Evolutionary conservation across 2,797 vertebrate species (phyloP), one percentile per base, ranked within the genome.

Genomic region (Acanthurus leucopareius): DNA sequence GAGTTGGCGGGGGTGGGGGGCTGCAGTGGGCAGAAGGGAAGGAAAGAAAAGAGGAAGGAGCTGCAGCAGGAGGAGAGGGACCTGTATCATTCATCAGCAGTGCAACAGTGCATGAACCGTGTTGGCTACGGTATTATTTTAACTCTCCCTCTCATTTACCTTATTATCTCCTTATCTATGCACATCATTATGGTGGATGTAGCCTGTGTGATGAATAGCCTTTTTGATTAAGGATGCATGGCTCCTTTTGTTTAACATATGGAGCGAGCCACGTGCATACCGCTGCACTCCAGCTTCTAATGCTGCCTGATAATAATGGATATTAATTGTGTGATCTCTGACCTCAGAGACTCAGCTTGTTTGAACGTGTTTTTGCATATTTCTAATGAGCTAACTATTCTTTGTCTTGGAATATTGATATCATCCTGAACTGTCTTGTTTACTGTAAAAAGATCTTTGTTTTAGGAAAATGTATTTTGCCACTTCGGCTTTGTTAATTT

Each of bases 81-180:
- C 73, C 78, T 49, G 82, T 79, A 86, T 89, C 88, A 91, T 92
- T 91, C 70, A 91, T 93, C 92, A 94, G 84, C 80, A 64, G 89
- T 77, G 89, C 87, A 91, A 74, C 85, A 86, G 91, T 86, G 91
- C 89, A 77, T 93, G 88, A 91, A 91, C 87, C 65, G 49, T 82
- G 82, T 83, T 79, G 87, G 90, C 86, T 84, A 83, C 51, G 22
- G 75, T 89, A 84, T 93, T 90, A 91, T 93, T 90, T 91, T 72
- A 91, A 90, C 89, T 91, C 88, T 92, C 88, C 90, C 79, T 92
- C 89, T 93, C 91, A 92, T 93, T 93, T 91, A 86, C 85, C 86
- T 83, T 92, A 91, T 94, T 92, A 94, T 92, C 93, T 93, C 79
- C 89, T 89, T 88, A 92, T 92, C 91, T 87, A 79, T 91, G 82